Evolutionary conservation across 2,797 vertebrate species (phyloP), one percentile per base, ranked within the genome.

Genomic region (Scleropages formosus): DNA sequence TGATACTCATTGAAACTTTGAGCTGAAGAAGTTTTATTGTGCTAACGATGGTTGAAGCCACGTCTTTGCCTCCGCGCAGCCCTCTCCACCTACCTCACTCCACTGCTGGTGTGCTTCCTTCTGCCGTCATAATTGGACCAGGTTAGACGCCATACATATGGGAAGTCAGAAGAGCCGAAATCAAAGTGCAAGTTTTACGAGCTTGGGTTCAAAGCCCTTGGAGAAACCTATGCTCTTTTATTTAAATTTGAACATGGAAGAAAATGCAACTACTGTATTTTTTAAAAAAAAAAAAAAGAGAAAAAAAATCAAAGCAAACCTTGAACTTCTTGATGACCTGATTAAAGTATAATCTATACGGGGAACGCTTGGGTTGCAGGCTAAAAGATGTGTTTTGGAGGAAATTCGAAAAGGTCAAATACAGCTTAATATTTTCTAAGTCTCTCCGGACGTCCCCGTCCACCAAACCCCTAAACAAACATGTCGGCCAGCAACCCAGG

Each of bases 101-200:
- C n/a, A 22, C 15, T 27, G 61, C 26, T 9, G 44, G 44, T 22
- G 44, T 74, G 79, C 67, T 59, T 73, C 75, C 61, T 86, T 77
- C 80, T 81, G 27, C 83, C 83, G 85, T 88, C 85, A 90, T 91
- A 90, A 93, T 91, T 91, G 90, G 82, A 69, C 78, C 44, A n/a
- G 80, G 80, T 81, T 85, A 90, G 88, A 87, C 87, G 88, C 89
- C 89, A 91, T 90, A 89, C 82, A 85, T 85, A 89, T 84, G 81
- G 85, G 83, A 88, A 86, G 82, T 68, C 68, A 49, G 53, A 12
- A 56, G 84, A 82, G 86, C 76, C 80, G 78, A 88, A 91, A 92
- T 93, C 90, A 93, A 93, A 92, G 91, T 87, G 86, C 86, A 91
- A 91, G 88, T 89, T 91, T 89, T 86, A 91, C 86, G 80, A 89